Evolutionary conservation across 2,888 invertebrate species (phyloP), one percentile per base, ranked within the genome.

Genomic region (Chymomyza fuscimana): DNA sequence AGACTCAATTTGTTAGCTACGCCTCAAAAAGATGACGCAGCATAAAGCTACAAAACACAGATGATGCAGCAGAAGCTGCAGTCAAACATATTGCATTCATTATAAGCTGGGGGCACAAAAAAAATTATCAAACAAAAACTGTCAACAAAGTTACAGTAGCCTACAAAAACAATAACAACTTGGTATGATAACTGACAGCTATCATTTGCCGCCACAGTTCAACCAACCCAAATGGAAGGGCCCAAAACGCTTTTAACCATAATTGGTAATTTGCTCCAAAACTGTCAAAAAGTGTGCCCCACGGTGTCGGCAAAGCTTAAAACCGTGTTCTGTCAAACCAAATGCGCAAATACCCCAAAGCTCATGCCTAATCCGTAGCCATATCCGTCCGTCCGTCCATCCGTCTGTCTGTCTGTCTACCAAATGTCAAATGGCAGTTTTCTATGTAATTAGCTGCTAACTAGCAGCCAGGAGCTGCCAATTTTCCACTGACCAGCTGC

Each of bases 381-480:
- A 46, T 46, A 46, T 46, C 40, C 12, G 12, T 12, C 12, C 40
- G 16, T 7, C 16, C 52, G 2, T 10, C 6, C 9, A 5, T 51
- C 51, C 51, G 3, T 1, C n/a, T n/a, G 16, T 51, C 51, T 54
- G 19, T 54, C n/a, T 19, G 77, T 69, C 67, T 70, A 67, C 67
- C 66, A 88, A 84, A 88, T 86, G 81, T 86, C 88, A 86, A 84
- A 87, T 69, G 84, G 82, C 80, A 72, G 78, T 76, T 84, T 22
- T 36, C 36, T n/a, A 77, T 81, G 88, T 88, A 88, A 85, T 85
- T 85, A 85, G 85, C 85, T 77, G 71, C 74, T 76, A 72, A 70
- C 79, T 65, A 52, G 66, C 52, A 19, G 52, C 29, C 58, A 58
- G 58, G 58, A 58, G 58, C 25, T 25, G 25, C 58, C 58, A 25